These are phyloP conservation scores for Probaryconus sp. DNA, from an alignment of 1,140 invertebrate species.

Conservation along the genomic window DNA sequence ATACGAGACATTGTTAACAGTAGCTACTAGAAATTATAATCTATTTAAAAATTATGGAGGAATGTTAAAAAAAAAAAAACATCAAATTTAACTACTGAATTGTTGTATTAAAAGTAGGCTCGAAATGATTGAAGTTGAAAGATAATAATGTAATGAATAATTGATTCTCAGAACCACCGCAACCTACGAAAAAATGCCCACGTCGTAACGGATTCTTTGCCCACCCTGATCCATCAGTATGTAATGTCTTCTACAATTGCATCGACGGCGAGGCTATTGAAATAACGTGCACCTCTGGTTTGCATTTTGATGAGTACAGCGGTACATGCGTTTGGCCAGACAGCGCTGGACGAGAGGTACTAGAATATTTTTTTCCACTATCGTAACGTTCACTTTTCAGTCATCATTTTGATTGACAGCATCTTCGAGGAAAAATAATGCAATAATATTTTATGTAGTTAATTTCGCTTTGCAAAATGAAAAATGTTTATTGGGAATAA, in stretches of 20 bases:
- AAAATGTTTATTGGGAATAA: too few relatives aligned
- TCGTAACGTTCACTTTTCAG: conserved; percentile 18
- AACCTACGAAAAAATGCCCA: conserved; percentile 85
- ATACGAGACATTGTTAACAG: too few relatives aligned
- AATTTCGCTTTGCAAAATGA: too few relatives aligned
- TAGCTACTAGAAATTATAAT: too few relatives aligned
- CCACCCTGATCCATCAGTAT: conserved; percentile 88
- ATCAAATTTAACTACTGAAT: too few relatives aligned
- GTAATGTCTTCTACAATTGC: conserved; percentile 93
- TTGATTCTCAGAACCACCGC: conserved; percentile 84
- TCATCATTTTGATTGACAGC: conserved; percentile 20
- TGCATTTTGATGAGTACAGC: conserved; percentile 92
- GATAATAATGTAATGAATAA: conserved; percentile 40
- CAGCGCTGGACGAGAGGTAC: conserved; percentile 85
- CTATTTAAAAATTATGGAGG: too few relatives aligned
- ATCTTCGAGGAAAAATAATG: conserved; percentile 10
- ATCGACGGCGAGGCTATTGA: conserved; percentile 89
- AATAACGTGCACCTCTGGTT: conserved; percentile 89
- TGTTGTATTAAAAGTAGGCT: too few relatives aligned
- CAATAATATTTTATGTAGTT: conserved; percentile 18
- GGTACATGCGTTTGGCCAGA: conserved; percentile 94
- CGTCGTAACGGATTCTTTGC: conserved; percentile 92
- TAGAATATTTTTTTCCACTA: conserved; percentile 13
- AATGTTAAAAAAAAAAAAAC: too few relatives aligned
- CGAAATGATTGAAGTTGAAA: conserved; percentile 9